These are phyloP conservation scores for Ormyrus nitidulus DNA, from an alignment of 2,888 invertebrate genomes.

Conservation along the genomic window DNA sequence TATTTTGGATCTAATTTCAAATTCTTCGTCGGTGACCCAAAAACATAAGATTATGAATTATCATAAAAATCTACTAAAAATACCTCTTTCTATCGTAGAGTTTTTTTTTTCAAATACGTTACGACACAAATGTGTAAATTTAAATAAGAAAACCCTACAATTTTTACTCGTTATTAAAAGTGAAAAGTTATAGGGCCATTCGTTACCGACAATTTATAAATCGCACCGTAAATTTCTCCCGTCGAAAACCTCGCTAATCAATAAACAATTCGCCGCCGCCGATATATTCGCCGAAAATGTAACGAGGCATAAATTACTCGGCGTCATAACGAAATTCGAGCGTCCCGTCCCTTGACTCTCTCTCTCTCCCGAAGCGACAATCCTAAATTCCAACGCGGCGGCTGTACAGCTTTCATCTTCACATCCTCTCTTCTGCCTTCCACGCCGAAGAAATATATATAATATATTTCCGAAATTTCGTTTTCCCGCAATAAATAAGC, in stretches of 20 bases:
- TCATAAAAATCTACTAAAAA: no score
- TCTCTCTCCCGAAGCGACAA: slow-evolving; percentile 32
- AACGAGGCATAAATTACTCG: slow-evolving; percentile 8
- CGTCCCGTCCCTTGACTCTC: neutral
- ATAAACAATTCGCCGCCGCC: neutral
- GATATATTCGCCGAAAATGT: slow-evolving; percentile 9
- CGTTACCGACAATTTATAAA: neutral
- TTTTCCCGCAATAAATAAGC: neutral
- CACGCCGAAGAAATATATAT: neutral
- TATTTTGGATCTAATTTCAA: no score
- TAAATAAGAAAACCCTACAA: no score
- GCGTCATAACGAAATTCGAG: slow-evolving; percentile 22
- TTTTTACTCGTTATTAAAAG: no score
- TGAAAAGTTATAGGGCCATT: no score
- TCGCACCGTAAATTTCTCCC: neutral
- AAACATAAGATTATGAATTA: no score
- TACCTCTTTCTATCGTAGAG: no score
- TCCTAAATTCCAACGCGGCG: slow-evolving; percentile 38
- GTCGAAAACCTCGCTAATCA: no score
- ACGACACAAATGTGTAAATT: no score
- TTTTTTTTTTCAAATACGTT: no score
- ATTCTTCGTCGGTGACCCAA: no score
- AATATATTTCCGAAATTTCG: neutral
- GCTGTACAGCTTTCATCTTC: slow-evolving; percentile 27
- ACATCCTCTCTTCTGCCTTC: slow-evolving; percentile 7